phyloP scores from a whole-genome alignment of 2,113 vertebrate species.

The Diphyllodes magnificus region DNA sequence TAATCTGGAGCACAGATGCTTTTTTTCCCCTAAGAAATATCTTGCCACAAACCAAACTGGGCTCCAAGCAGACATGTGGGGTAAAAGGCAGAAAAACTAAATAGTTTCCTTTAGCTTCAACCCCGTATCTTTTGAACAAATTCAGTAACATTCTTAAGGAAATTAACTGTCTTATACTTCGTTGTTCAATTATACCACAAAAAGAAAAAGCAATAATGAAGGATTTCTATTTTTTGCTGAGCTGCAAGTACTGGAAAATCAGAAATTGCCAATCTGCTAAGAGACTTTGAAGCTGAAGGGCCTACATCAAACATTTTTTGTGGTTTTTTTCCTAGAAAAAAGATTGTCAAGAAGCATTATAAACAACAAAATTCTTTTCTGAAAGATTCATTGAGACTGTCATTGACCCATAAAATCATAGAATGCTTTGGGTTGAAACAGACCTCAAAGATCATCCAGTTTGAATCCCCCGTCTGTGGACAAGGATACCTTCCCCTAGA shows the following conservation, averaged over 20 bases:
- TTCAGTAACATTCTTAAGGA: background rate
- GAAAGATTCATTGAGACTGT: background rate
- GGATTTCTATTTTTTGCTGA: background rate
- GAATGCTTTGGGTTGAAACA: background rate
- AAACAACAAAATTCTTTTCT: background rate
- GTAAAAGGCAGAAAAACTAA: background rate
- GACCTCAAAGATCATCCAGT: background rate
- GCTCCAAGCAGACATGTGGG: background rate
- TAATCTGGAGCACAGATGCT: background rate
- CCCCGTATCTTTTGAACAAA: rapidly evolving
- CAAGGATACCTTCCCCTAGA: background rate
- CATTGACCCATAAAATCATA: background rate
- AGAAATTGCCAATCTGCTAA: background rate
- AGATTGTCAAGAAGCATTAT: background rate
- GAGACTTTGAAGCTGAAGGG: background rate
- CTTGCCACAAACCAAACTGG: background rate
- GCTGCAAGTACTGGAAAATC: background rate
- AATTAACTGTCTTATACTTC: background rate
- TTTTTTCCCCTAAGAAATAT: background rate
- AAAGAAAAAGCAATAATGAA: background rate
- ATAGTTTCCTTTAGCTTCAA: background rate
- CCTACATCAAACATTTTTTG: background rate
- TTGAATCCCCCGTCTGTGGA: background rate
- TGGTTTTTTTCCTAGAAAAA: background rate
- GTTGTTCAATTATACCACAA: background rate